These are phyloP conservation scores for Platygyra sinensis DNA, from an alignment of 64 coral and sea anemone genomes.

Conservation along the genomic window DNA sequence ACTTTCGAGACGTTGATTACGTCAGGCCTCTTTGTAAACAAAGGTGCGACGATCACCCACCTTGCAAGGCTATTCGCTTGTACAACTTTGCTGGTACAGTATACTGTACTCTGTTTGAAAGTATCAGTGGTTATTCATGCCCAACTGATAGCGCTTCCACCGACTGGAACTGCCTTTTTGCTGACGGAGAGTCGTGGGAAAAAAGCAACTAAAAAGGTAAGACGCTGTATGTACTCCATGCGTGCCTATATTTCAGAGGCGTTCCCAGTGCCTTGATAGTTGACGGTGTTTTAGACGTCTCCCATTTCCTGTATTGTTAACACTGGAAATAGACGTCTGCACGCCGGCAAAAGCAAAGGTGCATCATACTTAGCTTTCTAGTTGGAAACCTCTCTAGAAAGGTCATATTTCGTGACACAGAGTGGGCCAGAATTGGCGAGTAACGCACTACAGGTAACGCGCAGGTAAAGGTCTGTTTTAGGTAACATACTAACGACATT, in stretches of 20 bases:
- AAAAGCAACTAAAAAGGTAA: slow-evolving; percentile 13
- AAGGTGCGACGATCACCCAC: not conserved
- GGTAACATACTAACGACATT: not conserved
- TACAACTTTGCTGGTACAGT: slow-evolving; percentile 33
- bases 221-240: not conserved
- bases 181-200: slow-evolving; percentile 42
- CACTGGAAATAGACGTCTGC: no score
- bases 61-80: not conserved
- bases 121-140: slow-evolving; percentile 25
- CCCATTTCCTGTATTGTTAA: no score
- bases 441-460: no score
- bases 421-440: no score
- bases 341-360: no score
- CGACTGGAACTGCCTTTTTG: slow-evolving; percentile 10
- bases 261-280: no score
- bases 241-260: not conserved
- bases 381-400: no score
- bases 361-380: no score
- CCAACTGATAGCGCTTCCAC: not conserved
- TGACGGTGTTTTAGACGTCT: no score
- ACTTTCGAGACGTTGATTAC: not conserved
- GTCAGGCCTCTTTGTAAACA: not conserved
- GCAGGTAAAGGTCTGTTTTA: no score
- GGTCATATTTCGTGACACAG: no score
- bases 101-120: slow-evolving; percentile 48